Conservation (phyloP, 2,797 vertebrate species). For the Cichlasoma orientale region DNA sequence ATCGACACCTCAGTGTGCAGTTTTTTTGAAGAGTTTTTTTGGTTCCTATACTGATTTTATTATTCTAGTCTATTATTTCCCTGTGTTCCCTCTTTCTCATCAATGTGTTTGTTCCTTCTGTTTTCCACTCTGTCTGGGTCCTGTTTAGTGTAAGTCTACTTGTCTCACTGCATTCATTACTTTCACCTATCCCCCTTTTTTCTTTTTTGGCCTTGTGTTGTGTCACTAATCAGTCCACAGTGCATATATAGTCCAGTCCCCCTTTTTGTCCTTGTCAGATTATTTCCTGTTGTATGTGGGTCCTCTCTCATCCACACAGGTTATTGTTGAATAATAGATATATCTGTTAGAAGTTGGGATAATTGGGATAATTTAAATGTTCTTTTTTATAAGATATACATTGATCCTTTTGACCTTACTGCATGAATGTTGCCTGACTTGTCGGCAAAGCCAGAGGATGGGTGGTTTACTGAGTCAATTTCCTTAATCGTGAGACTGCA, state of each 20-base stretch:
- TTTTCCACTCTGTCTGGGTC: not conserved
- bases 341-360: not conserved
- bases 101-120: not conserved
- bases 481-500: not conserved
- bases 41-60: not conserved
- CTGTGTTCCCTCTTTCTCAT: too few relatives aligned
- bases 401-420: not conserved
- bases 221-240: not conserved
- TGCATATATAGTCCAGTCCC: not conserved
- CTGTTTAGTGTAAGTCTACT: not conserved
- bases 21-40: not conserved
- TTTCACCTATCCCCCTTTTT: too few relatives aligned
- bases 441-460: slow-evolving; percentile 9
- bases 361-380: not conserved
- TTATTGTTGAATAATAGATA: not conserved
- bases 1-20: too few relatives aligned
- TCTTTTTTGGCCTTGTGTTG: too few relatives aligned
- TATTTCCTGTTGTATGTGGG: not conserved
- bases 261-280: not conserved
- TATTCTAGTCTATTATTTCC: not conserved
- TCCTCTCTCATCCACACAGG: not conserved
- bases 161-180: not conserved
- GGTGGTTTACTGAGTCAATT: slow-evolving; percentile 31
- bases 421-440: not conserved
- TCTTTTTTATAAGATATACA: not conserved